These are phyloP conservation scores for Epinotia brunnichana DNA, from an alignment of 2,888 invertebrate genomes.

Conservation along the genomic window DNA sequence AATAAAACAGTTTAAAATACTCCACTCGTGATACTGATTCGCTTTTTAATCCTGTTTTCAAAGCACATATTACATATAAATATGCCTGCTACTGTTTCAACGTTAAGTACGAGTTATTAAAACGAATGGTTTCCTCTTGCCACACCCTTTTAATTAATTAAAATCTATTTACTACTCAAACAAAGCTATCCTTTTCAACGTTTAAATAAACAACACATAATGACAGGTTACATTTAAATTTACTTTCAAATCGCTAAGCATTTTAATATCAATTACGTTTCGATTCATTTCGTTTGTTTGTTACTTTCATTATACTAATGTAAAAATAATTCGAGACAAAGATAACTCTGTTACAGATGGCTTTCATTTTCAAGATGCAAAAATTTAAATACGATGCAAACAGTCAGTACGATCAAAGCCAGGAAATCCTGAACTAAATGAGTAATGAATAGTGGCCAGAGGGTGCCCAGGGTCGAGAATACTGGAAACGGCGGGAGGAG, in stretches of 20 bases:
- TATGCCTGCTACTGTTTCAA: too few relatives aligned
- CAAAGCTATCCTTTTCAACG: not conserved
- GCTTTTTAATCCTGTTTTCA: too few relatives aligned
- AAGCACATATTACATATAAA: too few relatives aligned
- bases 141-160: not conserved
- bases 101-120: too few relatives aligned
- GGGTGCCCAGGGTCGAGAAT: too few relatives aligned
- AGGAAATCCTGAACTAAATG: not conserved
- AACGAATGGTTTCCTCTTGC: not conserved
- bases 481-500: too few relatives aligned
- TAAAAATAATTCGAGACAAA: slow-evolving; percentile 32
- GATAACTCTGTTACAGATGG: slow-evolving; percentile 10
- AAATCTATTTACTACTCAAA: not conserved
- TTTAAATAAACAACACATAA: not conserved
- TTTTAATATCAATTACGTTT: slow-evolving; percentile 23
- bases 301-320: slow-evolving; percentile 41
- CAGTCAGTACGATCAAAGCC: not conserved
- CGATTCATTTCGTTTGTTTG: slow-evolving; percentile 19
- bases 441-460: too few relatives aligned
- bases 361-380: slow-evolving; percentile 12
- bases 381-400: slow-evolving; percentile 8
- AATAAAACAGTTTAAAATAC: too few relatives aligned
- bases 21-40: too few relatives aligned
- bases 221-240: slow-evolving; percentile 12
- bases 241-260: slow-evolving; percentile 23